These are phyloP conservation scores for Odocoileus hemionus DNA, from an alignment of 2,113 vertebrate genomes.

Conservation along the genomic window DNA sequence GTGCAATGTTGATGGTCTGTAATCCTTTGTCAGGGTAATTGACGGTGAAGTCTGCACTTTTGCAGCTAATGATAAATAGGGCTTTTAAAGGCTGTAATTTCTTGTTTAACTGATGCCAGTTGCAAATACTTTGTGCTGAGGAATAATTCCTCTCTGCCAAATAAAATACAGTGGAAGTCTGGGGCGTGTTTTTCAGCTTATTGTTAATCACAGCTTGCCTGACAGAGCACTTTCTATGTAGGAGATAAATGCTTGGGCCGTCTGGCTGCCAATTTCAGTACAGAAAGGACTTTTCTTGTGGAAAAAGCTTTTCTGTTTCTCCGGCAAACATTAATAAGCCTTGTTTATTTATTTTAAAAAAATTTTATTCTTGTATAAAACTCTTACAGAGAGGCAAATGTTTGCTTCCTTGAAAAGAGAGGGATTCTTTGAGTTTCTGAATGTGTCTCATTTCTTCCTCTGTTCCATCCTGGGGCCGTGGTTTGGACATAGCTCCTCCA, in stretches of 20 bases:
- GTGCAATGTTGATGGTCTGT: constrained; percentile 42
- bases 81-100: constrained; percentile 83
- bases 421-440: background rate
- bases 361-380: constrained; percentile 55
- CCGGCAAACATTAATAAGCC: constrained; percentile 75
- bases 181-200: constrained; percentile 79
- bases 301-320: constrained; percentile 81
- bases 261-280: constrained; percentile 75
- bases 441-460: background rate
- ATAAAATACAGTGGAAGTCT: constrained; percentile 82
- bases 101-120: constrained; percentile 81
- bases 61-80: constrained; percentile 79
- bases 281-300: constrained; percentile 79
- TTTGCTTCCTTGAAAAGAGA: background rate
- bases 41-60: constrained; percentile 75
- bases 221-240: constrained; percentile 80
- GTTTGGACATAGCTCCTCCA: background rate
- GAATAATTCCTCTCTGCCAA: constrained; percentile 80
- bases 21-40: constrained; percentile 77
- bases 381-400: constrained; percentile 55
- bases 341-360: background rate
- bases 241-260: constrained; percentile 80
- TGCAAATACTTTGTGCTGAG: constrained; percentile 80
- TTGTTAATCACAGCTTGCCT: constrained; percentile 82
- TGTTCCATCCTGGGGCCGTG: background rate